Conservation (phyloP, 1,140 invertebrate genomes). For the Ooceraea biroi region DNA sequence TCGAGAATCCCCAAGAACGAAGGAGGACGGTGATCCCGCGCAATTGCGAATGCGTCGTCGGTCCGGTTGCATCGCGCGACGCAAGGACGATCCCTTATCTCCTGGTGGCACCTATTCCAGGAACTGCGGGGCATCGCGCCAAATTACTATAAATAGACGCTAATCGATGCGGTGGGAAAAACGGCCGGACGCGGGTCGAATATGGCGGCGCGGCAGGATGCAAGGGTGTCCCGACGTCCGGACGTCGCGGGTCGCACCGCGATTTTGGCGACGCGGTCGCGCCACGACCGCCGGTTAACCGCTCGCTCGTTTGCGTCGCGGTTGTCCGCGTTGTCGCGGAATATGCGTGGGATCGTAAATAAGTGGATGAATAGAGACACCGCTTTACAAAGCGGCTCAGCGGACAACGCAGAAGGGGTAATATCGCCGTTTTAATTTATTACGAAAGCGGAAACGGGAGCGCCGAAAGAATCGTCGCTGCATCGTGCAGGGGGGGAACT, state of each 20-base stretch:
- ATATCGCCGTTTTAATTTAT: neutral
- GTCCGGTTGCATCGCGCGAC: conserved; percentile 63
- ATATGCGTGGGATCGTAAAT: neutral
- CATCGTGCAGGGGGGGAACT: conserved; percentile 17
- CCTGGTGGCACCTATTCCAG: conserved; percentile 71
- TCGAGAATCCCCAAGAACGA: conserved; percentile 4
- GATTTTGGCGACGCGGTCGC: neutral
- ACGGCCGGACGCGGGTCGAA: conserved; percentile 72
- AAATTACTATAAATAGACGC: conserved; percentile 84
- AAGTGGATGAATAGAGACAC: neutral
- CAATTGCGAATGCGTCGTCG: conserved; percentile 79
- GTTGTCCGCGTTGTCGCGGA: neutral
- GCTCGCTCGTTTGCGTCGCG: conserved; percentile 2
- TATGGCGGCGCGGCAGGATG: conserved; percentile 28
- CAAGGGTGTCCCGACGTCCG: conserved; percentile 3
- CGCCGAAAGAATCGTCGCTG: neutral
- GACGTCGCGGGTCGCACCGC: neutral
- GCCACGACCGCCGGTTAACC: neutral
- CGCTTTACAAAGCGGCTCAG: neutral
- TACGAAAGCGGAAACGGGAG: neutral
- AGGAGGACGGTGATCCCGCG: neutral
- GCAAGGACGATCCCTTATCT: conserved; percentile 86
- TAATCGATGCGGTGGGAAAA: conserved; percentile 83
- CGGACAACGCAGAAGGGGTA: too few relatives aligned
- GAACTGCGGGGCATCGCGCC: conserved; percentile 78